Conservation (phyloP, 1,140 invertebrate species). For the Hyles euphorbiae region DNA sequence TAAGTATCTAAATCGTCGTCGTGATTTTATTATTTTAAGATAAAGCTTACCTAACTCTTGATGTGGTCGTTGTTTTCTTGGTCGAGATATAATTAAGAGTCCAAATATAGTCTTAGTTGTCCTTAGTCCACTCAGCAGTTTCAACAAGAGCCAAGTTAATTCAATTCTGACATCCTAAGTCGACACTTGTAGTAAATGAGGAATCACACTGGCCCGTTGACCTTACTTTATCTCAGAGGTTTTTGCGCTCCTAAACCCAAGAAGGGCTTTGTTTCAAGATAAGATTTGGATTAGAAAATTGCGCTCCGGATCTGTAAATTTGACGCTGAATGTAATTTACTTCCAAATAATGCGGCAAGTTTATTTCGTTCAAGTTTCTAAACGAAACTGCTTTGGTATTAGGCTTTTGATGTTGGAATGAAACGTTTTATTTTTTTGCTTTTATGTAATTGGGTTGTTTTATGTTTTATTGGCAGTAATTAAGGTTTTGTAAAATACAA, state of each 20-base stretch:
- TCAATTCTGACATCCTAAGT: conserved; percentile 24
- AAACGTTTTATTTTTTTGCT: background rate
- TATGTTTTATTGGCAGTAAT: no score
- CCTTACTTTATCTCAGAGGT: conserved; percentile 22
- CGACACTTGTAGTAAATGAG: conserved; percentile 26
- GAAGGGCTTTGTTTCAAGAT: conserved; percentile 32
- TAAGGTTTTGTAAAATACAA: no score
- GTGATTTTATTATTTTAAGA: no score
- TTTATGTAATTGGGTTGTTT: no score
- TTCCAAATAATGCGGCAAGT: conserved; percentile 36
- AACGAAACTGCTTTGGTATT: conserved; percentile 1
- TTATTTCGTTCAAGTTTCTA: conserved; percentile 21
- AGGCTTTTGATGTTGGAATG: background rate
- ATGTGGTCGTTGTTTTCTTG: no score
- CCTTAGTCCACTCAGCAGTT: background rate
- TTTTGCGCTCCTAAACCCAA: conserved; percentile 11
- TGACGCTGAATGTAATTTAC: conserved; percentile 33
- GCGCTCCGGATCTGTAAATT: conserved; percentile 23
- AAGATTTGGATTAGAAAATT: conserved; percentile 49
- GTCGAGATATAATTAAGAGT: no score
- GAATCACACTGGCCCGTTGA: conserved; percentile 26
- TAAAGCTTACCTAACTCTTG: no score
- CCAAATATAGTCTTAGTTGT: no score
- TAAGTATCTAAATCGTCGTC: no score
- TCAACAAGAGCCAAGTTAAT: conserved; percentile 11